Evolutionary conservation across 2,113 vertebrate genomes (phyloP).

Genomic region (Pygoscelis adeliae): DNA sequence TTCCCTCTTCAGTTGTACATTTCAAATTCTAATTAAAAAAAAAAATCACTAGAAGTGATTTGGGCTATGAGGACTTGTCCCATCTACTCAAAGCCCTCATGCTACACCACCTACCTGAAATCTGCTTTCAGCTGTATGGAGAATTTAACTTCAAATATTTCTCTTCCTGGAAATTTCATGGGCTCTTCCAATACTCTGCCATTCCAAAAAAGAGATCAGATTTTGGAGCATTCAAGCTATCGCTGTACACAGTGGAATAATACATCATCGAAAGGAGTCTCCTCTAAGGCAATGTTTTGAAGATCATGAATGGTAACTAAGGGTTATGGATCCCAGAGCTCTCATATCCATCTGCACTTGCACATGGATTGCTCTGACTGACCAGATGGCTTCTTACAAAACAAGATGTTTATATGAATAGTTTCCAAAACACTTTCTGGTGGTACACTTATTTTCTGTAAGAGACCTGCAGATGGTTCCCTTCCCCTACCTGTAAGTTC

Average conservation of each 20-base stretch:
- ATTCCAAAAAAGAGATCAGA: background rate
- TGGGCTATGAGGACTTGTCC: background rate
- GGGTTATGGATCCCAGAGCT: background rate
- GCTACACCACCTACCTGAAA: background rate
- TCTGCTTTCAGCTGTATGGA: background rate
- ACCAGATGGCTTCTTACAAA: constrained; percentile 44
- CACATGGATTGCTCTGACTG: background rate
- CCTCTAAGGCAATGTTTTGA: background rate
- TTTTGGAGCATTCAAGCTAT: background rate
- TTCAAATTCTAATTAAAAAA: background rate
- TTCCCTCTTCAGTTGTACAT: background rate
- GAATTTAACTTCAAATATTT: background rate
- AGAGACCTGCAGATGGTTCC: constrained; percentile 43
- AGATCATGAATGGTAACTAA: background rate
- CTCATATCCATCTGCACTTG: background rate
- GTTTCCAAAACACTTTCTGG: background rate
- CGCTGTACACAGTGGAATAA: background rate
- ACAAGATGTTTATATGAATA: background rate
- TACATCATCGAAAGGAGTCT: background rate
- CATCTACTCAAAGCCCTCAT: background rate
- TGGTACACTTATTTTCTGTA: background rate
- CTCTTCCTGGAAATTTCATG: background rate
- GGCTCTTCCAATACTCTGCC: background rate
- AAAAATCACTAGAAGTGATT: background rate
- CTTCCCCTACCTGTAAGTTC: constrained; percentile 4